These are phyloP conservation scores for Meloidogyne exigua DNA, from an alignment of 1,140 invertebrate genomes.

Conservation along the genomic window DNA sequence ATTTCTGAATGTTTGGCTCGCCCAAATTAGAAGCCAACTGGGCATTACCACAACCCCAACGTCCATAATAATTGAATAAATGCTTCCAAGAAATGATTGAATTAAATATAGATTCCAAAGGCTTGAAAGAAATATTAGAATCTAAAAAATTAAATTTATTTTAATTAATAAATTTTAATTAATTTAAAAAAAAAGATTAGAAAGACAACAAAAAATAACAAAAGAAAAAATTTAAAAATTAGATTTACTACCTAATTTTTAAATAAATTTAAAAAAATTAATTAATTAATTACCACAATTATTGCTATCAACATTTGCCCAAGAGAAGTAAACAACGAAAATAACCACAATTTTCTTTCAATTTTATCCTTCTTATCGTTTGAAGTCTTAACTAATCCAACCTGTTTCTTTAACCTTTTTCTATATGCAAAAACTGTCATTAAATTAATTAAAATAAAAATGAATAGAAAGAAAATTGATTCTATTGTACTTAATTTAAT, in stretches of 20 bases:
- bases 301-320: neutral
- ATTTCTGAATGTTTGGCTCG: neutral
- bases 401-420: neutral
- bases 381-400: neutral
- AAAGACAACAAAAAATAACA: too few species aligned
- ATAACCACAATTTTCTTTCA: neutral
- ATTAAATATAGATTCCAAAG: neutral
- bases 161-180: too few species aligned
- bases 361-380: neutral
- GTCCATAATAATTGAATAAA: too few species aligned
- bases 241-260: too few species aligned
- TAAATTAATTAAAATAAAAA: neutral
- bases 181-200: too few species aligned
- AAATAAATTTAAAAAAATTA: too few species aligned
- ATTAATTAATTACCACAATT: neutral
- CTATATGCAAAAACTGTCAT: neutral
- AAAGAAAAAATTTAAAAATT: too few species aligned
- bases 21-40: neutral
- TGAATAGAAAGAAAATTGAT: neutral
- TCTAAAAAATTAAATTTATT: neutral
- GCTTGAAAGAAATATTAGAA: neutral
- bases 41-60: neutral
- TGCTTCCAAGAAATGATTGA: too few species aligned
- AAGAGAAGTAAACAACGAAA: neutral
- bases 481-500: neutral